Evolutionary conservation across 2,113 vertebrate species (phyloP), one percentile per base, ranked within the genome.

Genomic region (Oreotrochilus melanogaster): DNA sequence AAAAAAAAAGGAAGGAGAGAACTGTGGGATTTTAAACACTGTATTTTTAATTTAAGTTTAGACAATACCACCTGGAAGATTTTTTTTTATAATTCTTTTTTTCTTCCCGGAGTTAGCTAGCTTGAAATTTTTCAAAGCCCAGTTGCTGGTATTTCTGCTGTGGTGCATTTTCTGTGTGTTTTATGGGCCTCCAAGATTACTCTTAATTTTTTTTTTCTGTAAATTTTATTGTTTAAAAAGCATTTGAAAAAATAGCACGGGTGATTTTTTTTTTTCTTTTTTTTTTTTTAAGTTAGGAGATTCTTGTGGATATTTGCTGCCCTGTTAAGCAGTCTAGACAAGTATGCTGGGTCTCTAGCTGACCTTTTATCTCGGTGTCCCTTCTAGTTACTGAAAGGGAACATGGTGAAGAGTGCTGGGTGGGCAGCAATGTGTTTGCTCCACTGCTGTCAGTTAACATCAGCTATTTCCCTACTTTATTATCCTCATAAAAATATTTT

Each of bases 1-100:
- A 58, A 92, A 84, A 83, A 84, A 8, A 84, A 85, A 84, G 9
- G 8, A 58, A 78, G 54, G 23, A 31, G n/a, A 64, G 9, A 79
- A 72, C 39, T 65, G 45, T 92, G 85, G 86, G 51, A 78, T 70
- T 67, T 33, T 82, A 92, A 94, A 71, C 45, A 72, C n/a, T 65
- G 4, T 58, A 13, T 91, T 94, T 50, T 86, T 83, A 78, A 71
- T 89, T 94, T 45, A 50, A 43, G 48, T 89, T 89, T 51, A 58
- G 71, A 80, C 66, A 71, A 28, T 88, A 88, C 60, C 42, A 84
- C 56, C 27, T 91, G 73, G 33, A 60, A 84, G 45, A 92, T 67
- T 88, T 13, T 69, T 53, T 53, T 53, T 23, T 9, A 45, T 45
- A 8, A 45, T 28, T n/a, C 61, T 50, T 86, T 69, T 56, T 54